Evolutionary conservation across 2,113 vertebrate genomes (phyloP), one percentile per base, ranked within the genome.

Genomic region (Calypte anna): DNA sequence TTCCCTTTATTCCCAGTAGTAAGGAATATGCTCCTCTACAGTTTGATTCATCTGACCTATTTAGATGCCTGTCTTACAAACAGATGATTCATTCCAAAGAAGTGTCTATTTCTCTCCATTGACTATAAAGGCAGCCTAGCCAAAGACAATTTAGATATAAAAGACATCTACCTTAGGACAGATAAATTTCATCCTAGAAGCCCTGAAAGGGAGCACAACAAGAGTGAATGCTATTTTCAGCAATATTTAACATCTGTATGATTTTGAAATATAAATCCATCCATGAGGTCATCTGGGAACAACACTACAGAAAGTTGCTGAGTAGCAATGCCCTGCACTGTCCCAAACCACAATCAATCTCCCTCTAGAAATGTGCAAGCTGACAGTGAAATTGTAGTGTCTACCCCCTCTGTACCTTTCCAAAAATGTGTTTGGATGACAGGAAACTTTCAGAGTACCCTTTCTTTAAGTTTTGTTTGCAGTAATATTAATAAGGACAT

Each of bases 21-120:
- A 90, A 81, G 76, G 68, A 93, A 93, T 70, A 69, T 55, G 81
- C 53, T 81, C 55, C 83, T 93, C 82, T 74, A 78, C 61, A 92
- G 57, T 40, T 73, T 95, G 94, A 94, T 90, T 96, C 94, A 93
- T 88, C 22, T 96, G 91, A 96, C 94, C 92, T 95, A 92, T 84
- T 96, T 96, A 96, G 82, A 90, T 53, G 68, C 81, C 92, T 90
- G 53, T 88, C 55, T 93, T 96, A 50, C 0, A 0, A 95, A 74
- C 64, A 83, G 48, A 94, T 90, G 80, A 96, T 88, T 95, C 88
- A 92, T 90, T 82, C 43, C 80, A 76, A 78, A 38, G 40, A 88
- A 95, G 88, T 59, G 73, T 67, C 86, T 90, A 1, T 94, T 92
- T 94, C 90, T 92, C 86, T 88, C 79, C 73, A 74, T 1, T 94